Conservation (phyloP, 64 coral and sea anemone species). For the Porites australiensis region DNA sequence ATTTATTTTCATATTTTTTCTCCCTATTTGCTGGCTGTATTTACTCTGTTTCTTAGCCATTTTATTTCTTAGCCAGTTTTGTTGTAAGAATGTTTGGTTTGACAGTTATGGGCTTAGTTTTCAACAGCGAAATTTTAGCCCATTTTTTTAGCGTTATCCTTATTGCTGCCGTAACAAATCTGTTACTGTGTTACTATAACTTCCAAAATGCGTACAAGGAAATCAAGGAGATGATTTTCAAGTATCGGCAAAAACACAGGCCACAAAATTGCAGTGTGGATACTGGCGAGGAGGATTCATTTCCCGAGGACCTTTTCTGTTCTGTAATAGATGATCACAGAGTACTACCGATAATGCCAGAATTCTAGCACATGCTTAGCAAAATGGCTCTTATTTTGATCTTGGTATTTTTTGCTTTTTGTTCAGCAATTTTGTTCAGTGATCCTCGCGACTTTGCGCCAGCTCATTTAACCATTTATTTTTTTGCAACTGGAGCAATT, state of each 20-base stretch:
- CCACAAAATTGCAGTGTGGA: too few relatives aligned
- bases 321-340: not conserved
- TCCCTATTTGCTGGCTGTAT: not conserved
- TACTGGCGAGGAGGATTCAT: not conserved
- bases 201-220: not conserved
- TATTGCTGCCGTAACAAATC: not conserved
- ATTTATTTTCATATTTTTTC: not conserved
- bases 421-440: not conserved
- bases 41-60: not conserved
- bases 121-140: not conserved
- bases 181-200: slow-evolving; percentile 1
- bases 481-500: not conserved
- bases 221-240: not conserved
- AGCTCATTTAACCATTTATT: not conserved
- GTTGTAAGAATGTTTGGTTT: not conserved
- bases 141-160: not conserved
- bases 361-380: not conserved
- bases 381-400: not conserved
- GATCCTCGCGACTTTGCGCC: not conserved
- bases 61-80: not conserved
- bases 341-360: not conserved
- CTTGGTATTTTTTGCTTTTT: not conserved
- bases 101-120: not conserved
- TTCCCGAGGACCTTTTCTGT: not conserved
- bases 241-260: not conserved